These are phyloP conservation scores for Xestia sexstrigata DNA, from an alignment of 2,888 invertebrate species.

Conservation along the genomic window DNA sequence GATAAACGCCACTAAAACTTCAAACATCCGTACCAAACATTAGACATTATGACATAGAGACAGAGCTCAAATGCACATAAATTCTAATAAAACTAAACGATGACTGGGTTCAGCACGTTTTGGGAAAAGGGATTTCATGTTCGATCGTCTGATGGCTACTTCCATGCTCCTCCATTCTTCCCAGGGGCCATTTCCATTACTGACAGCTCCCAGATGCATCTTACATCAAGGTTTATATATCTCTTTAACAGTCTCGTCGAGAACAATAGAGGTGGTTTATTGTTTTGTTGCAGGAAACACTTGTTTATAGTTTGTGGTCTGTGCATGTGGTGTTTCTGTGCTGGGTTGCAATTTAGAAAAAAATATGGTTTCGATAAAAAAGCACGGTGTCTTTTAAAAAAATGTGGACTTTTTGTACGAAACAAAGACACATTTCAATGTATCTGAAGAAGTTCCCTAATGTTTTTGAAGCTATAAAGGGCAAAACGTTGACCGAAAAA, in stretches of 20 bases:
- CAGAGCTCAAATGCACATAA: conserved; percentile 36
- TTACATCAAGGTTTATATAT: conserved; percentile 48
- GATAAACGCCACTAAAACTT: not conserved
- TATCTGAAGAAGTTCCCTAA: no score
- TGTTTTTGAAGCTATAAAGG: no score
- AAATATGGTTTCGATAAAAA: not conserved
- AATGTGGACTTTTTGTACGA: not conserved
- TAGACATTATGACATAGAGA: conserved; percentile 18
- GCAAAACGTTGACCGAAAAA: not conserved
- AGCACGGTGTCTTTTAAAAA: not conserved
- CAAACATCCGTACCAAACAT: not conserved
- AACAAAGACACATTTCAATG: not conserved
- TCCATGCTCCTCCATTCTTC: conserved; percentile 26
- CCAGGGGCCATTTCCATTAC: conserved; percentile 52
- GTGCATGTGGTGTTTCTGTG: not conserved
- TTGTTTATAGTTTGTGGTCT: not conserved
- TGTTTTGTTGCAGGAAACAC: conserved; percentile 5
- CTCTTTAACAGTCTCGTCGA: conserved; percentile 36
- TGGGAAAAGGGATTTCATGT: conserved; percentile 64
- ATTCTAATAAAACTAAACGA: conserved; percentile 55
- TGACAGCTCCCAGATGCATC: conserved; percentile 47
- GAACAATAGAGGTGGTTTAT: conserved; percentile 31
- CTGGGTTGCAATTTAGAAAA: not conserved
- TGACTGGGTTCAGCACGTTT: conserved; percentile 56
- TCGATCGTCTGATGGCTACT: conserved; percentile 52